Conservation (phyloP, 2,888 invertebrate species). For the Tricholauxania praeusta region DNA sequence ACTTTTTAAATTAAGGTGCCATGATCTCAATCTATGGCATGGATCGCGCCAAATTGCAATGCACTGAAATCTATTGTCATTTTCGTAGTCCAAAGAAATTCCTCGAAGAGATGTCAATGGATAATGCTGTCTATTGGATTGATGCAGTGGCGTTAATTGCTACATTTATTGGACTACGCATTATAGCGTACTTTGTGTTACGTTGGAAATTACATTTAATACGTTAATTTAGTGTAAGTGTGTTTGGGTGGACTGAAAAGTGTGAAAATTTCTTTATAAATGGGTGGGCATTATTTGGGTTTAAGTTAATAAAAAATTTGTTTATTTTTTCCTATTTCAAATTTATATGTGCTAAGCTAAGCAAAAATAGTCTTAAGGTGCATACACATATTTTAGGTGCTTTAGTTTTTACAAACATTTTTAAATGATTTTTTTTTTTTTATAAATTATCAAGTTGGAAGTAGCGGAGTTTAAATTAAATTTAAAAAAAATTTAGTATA, state of each 20-base stretch:
- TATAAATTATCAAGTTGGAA: no score
- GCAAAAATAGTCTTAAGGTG: conserved; percentile 11
- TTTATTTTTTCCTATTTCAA: not conserved
- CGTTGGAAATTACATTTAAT: conserved; percentile 79
- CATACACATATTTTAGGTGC: conserved; percentile 18
- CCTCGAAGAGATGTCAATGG: conserved; percentile 87
- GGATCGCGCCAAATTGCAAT: conserved; percentile 83
- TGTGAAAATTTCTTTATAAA: no score
- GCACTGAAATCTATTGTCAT: conserved; percentile 86
- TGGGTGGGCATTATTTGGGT: not conserved
- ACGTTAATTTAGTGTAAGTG: conserved; percentile 57
- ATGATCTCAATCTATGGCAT: conserved; percentile 93
- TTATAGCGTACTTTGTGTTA: conserved; percentile 85
- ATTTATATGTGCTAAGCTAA: not conserved
- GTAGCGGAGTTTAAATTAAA: no score
- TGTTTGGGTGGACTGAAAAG: no score
- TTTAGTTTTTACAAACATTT: conserved; percentile 28
- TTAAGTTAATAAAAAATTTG: not conserved
- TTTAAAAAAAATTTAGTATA: no score
- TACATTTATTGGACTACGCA: conserved; percentile 83
- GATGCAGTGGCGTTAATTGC: conserved; percentile 85
- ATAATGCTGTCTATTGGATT: conserved; percentile 81
- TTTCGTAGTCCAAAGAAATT: conserved; percentile 85
- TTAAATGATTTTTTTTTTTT: not conserved
- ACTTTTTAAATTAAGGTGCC: conserved; percentile 69